Evolutionary conservation across 35 echinoderm and acorn worm genomes (phyloP).

Genomic region (Nesometra sesokonis): DNA sequence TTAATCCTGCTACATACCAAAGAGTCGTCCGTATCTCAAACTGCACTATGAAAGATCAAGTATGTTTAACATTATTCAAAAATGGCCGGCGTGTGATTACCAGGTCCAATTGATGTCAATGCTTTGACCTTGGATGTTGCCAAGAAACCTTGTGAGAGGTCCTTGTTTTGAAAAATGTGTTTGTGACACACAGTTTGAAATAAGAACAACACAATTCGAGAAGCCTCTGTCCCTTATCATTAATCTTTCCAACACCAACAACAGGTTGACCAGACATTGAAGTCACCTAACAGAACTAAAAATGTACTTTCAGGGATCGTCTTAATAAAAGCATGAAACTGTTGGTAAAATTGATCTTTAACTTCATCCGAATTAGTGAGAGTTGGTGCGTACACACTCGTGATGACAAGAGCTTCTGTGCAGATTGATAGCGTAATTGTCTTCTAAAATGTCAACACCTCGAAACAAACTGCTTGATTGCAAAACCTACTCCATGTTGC

Average conservation of each 20-base stretch:
- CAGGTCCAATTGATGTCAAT: too few relatives aligned
- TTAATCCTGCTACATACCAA: too few relatives aligned
- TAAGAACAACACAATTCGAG: background rate
- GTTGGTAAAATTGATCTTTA: conserved; percentile 11
- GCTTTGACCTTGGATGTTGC: too few relatives aligned
- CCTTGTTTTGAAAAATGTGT: too few relatives aligned
- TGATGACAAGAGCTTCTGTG: background rate
- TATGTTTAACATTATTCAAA: too few relatives aligned
- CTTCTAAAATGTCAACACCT: background rate
- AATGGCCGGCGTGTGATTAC: too few relatives aligned
- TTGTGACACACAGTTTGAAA: too few relatives aligned
- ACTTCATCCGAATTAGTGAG: background rate
- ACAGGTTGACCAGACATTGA: conserved; percentile 15
- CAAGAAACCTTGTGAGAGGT: too few relatives aligned
- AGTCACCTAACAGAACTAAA: conserved; percentile 13
- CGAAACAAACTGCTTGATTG: background rate
- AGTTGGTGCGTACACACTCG: conserved; percentile 14
- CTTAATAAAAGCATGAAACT: background rate
- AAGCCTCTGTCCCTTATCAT: background rate
- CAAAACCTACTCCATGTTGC: conserved; percentile 11
- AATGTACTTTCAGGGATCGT: background rate
- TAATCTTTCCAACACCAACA: background rate
- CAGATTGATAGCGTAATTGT: background rate
- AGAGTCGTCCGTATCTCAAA: too few relatives aligned
- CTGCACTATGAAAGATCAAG: too few relatives aligned